Percentiles rank a stretch among this genome's conserved stretches.
These are phyloP conservation scores for Notechis scutatus DNA, from an alignment of 2,113 vertebrate species.

Conservation along the genomic window DNA sequence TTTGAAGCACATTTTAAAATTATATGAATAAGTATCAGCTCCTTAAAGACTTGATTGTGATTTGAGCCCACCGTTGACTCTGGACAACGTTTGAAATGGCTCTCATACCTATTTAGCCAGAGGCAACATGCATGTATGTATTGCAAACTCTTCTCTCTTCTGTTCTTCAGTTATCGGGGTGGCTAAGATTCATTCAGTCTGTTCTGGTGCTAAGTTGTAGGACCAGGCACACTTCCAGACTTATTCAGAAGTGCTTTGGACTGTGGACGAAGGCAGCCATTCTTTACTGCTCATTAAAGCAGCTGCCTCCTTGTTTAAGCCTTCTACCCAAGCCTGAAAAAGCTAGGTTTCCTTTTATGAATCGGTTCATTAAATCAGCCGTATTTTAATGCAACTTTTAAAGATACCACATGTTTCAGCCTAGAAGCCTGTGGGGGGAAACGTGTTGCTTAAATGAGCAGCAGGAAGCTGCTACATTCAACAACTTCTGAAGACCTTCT, in stretches of 20 bases:
- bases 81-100: not conserved
- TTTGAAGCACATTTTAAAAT: not conserved
- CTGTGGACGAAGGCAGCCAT: not conserved
- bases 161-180: not conserved
- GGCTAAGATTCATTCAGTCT: not conserved
- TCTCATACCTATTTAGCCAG: not conserved
- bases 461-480: not conserved
- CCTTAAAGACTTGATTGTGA: not conserved
- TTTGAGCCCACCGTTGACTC: not conserved
- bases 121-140: not conserved
- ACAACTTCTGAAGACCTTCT: not conserved
- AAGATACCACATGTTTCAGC: not conserved
- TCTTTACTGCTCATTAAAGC: not conserved
- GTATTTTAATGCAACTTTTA: not conserved
- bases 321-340: not conserved
- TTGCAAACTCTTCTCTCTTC: not conserved
- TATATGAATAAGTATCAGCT: not conserved
- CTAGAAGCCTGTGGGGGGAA: not conserved
- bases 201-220: not conserved
- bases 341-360: not conserved
- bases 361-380: not conserved
- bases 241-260: not conserved
- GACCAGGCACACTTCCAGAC: not conserved
- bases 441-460: not conserved
- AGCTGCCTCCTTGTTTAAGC: not conserved